Evolutionary conservation across 2,113 vertebrate species (phyloP).

Genomic region (Callorhinus ursinus): DNA sequence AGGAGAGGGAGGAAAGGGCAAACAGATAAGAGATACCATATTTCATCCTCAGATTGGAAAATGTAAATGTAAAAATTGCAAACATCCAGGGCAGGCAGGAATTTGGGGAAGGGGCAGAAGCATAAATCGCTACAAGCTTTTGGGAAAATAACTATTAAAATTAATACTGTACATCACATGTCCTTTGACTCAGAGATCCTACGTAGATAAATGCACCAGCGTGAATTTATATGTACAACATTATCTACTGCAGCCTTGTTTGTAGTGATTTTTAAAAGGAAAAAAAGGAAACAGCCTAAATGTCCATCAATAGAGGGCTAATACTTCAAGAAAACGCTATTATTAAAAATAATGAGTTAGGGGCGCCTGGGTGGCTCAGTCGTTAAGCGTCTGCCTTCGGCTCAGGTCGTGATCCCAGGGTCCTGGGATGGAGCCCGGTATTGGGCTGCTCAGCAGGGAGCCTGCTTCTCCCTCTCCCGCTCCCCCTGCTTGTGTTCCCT

Average conservation of each 20-base stretch:
- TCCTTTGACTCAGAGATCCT: neutral
- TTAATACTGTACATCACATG: neutral
- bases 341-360: neutral
- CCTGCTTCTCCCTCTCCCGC: too few species aligned
- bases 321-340: neutral
- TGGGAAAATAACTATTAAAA: neutral
- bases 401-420: too few species aligned
- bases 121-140: neutral
- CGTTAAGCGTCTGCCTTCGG: too few species aligned
- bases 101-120: neutral
- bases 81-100: neutral
- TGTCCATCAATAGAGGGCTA: neutral
- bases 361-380: too few species aligned
- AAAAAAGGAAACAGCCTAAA: neutral
- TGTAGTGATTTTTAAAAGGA: neutral
- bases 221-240: neutral
- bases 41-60: constrained; percentile 22
- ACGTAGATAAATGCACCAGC: neutral
- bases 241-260: neutral
- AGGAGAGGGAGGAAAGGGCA: neutral
- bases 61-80: neutral
- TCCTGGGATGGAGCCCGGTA: too few species aligned
- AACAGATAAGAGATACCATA: neutral
- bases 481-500: too few species aligned
- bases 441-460: too few species aligned